Evolutionary conservation across 2,113 vertebrate genomes (phyloP).

Genomic region (Panthera uncia): DNA sequence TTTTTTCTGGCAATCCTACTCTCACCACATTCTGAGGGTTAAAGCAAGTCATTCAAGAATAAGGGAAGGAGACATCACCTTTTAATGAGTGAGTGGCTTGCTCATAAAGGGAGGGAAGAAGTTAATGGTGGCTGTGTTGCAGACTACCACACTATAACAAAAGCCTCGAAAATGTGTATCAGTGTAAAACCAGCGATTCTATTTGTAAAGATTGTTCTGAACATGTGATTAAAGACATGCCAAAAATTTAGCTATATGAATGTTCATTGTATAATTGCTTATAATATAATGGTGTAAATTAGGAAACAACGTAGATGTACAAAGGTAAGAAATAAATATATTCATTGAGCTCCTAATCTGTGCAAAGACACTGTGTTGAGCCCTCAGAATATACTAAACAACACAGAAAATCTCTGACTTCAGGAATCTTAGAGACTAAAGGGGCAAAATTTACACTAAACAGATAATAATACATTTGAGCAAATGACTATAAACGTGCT

Average conservation of each 20-base stretch:
- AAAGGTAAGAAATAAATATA: neutral
- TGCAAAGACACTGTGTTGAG: neutral
- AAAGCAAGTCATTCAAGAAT: neutral
- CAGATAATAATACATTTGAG: neutral
- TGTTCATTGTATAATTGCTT: neutral
- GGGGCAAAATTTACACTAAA: neutral
- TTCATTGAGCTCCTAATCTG: neutral
- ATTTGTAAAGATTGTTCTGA: neutral
- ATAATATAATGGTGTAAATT: neutral
- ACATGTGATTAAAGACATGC: neutral
- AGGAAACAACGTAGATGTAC: neutral
- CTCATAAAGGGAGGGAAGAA: neutral
- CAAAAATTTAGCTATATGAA: neutral
- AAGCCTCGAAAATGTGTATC: neutral
- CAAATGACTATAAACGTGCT: neutral
- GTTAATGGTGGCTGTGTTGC: neutral
- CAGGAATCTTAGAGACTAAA: neutral
- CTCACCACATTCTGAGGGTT: neutral
- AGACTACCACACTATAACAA: neutral
- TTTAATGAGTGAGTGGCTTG: neutral
- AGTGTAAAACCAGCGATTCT: neutral
- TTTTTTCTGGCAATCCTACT: neutral
- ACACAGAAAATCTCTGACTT: neutral
- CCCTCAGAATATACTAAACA: neutral
- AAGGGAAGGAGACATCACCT: neutral